Evolutionary conservation across 2,888 invertebrate species (phyloP).

Genomic region (Ligdia adustata): DNA sequence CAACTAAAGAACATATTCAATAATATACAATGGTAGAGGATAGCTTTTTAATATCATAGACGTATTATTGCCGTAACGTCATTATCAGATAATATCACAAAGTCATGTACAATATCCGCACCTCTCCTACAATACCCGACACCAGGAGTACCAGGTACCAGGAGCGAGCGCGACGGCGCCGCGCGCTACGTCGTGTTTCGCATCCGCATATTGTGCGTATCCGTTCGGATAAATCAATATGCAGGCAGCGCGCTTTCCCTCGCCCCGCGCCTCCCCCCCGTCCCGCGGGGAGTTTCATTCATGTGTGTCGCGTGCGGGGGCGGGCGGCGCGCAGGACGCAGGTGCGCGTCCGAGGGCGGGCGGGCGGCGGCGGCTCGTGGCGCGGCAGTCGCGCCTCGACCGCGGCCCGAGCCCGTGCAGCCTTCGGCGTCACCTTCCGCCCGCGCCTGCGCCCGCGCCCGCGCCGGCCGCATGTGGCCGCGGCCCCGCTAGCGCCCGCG

Average conservation of each 20-base stretch:
- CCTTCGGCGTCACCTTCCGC: slow-evolving; percentile 51
- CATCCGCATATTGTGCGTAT: slow-evolving; percentile 12
- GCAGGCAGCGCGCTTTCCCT: slow-evolving; percentile 25
- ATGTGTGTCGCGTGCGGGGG: slow-evolving; percentile 21
- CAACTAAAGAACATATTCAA: too few species aligned
- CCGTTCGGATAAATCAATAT: slow-evolving; percentile 17
- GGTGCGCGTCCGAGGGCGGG: too few species aligned
- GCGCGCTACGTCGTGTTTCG: not conserved
- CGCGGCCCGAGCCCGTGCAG: slow-evolving; percentile 62
- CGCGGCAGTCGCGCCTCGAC: slow-evolving; percentile 61
- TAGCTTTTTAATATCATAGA: too few species aligned
- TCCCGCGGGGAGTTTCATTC: slow-evolving; percentile 43
- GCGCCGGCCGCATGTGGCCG: slow-evolving; percentile 53
- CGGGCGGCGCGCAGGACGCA: too few species aligned
- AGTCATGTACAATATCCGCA: too few species aligned
- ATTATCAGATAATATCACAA: too few species aligned
- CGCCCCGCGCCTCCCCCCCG: slow-evolving; percentile 22
- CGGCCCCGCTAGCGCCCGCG: slow-evolving; percentile 37
- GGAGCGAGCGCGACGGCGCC: not conserved
- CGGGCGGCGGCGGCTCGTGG: slow-evolving; percentile 40
- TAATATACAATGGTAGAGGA: too few species aligned
- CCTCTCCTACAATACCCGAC: too few species aligned
- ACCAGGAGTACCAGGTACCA: too few species aligned
- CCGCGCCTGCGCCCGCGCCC: slow-evolving; percentile 59
- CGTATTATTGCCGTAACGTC: too few species aligned